Evolutionary conservation across 2,888 invertebrate species (phyloP), one percentile per base, ranked within the genome.

Genomic region (Bugulina stolonifera): DNA sequence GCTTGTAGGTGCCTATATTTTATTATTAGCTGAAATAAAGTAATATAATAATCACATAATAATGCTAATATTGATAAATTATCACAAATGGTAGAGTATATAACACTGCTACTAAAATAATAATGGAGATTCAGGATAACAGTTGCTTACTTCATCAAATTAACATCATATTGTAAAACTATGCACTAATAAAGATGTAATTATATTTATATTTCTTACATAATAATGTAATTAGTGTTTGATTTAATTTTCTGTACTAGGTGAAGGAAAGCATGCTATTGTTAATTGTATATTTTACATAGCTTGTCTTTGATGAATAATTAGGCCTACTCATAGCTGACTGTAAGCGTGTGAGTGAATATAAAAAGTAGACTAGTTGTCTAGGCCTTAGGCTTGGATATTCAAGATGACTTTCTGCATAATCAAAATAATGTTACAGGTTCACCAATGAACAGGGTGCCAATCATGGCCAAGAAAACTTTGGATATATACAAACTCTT

Each of bases 51-150:
- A 14, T 32, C 10, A 29, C 25, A 32, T 32, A 64, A 25, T 32
- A 14, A 27, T 64, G 32, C 25, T 64, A 64, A 29, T n/a, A n/a
- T 64, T 64, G 64, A 27, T 64, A 32, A 64, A 64, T 64, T 64
- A 64, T 64, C 25, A 29, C 64, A 64, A 64, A 64, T 64, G 64
- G 29, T 32, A 64, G 64, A 34, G 27, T 27, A 64, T 14, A 5
- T 14, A 64, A 32, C 14, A 18, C 3, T 32, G 14, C 32, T 64
- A n/a, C n/a, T n/a, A n/a, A n/a, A n/a, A 29, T 64, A 64, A 64
- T 64, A 25, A 64, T 64, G 32, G 14, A n/a, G n/a, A 18, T 43
- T 5, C 18, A 10, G 18, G 18, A 43, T 10, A 22, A 32, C 64
- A 64, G 64, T 10, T 27, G 64, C 5, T 64, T 64, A 32, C n/a